A percentile compares a stretch with the other conserved stretches of the same genome.
Conservation (phyloP, 30 jellyfish, hydroid and myxozoan genomes). For the Catostylus mosaicus region DNA sequence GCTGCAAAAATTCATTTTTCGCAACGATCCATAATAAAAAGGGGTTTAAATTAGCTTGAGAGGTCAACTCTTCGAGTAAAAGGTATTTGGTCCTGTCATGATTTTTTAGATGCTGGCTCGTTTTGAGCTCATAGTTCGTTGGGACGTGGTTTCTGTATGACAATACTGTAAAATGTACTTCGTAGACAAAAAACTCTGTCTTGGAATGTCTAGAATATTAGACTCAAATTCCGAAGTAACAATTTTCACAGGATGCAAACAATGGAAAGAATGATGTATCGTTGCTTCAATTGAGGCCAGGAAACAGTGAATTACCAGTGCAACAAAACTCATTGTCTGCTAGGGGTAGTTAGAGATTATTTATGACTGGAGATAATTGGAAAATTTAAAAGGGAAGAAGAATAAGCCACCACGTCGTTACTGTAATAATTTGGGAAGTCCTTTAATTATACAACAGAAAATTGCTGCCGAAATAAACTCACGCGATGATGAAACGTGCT, state of each 20-base stretch:
- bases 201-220: background rate
- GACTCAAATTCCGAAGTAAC: background rate
- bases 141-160: too few relatives aligned
- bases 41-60: too few relatives aligned
- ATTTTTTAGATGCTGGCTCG: too few relatives aligned
- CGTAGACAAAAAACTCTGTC: background rate
- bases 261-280: background rate
- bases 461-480: background rate
- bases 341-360: background rate
- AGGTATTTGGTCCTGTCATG: too few relatives aligned
- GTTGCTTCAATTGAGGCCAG: background rate
- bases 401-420: conserved; percentile 5
- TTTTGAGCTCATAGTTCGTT: too few relatives aligned
- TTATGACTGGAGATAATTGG: background rate
- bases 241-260: conserved; percentile 10
- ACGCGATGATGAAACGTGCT: conserved; percentile 20
- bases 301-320: conserved; percentile 3
- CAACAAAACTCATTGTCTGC: background rate
- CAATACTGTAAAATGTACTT: background rate
- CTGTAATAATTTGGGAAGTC: conserved; percentile 44
- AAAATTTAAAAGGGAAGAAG: conserved; percentile 11
- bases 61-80: too few relatives aligned
- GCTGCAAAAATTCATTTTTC: too few relatives aligned
- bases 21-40: too few relatives aligned
- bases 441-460: background rate